phyloP scores from a whole-genome alignment of 2,797 vertebrate species.

The Xerus rutilus region DNA sequence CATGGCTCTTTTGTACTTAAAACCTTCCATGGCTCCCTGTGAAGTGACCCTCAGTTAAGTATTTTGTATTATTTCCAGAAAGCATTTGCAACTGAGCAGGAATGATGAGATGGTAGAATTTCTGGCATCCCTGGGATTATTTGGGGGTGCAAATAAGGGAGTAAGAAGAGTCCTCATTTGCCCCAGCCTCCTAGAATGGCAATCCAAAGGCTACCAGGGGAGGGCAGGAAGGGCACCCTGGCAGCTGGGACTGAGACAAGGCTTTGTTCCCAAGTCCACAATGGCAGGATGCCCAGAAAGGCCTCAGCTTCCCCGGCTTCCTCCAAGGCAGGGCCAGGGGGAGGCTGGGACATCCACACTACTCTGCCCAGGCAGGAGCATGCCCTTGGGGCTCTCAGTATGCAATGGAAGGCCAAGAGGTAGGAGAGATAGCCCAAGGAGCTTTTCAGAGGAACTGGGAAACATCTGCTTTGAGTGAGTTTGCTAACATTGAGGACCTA shows the following conservation, averaged over 20 bases:
- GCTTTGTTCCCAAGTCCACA: conserved; percentile 67
- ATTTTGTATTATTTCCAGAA: neutral
- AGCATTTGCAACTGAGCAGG: neutral
- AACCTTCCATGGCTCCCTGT: neutral
- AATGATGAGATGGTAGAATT: neutral
- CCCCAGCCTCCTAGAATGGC: conserved; percentile 12
- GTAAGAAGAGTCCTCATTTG: conserved; percentile 55
- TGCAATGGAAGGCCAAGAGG: neutral
- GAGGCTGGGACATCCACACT: neutral
- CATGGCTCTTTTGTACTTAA: neutral
- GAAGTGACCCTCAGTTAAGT: neutral
- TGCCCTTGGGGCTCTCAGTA: neutral
- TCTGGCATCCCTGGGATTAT: neutral
- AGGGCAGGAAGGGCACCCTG: neutral
- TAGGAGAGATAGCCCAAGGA: neutral
- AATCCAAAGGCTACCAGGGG: conserved; percentile 9
- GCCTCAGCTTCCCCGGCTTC: conserved; percentile 38
- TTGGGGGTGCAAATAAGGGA: neutral
- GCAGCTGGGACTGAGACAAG: conserved; percentile 50
- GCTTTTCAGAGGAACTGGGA: neutral
- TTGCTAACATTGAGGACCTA: neutral
- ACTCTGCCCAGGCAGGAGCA: neutral
- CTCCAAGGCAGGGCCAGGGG: conserved; percentile 13
- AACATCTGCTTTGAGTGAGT: neutral
- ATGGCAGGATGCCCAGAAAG: conserved; percentile 76